Conservation (phyloP, 2,888 invertebrate genomes). For the Platerodrilus igneus region DNA sequence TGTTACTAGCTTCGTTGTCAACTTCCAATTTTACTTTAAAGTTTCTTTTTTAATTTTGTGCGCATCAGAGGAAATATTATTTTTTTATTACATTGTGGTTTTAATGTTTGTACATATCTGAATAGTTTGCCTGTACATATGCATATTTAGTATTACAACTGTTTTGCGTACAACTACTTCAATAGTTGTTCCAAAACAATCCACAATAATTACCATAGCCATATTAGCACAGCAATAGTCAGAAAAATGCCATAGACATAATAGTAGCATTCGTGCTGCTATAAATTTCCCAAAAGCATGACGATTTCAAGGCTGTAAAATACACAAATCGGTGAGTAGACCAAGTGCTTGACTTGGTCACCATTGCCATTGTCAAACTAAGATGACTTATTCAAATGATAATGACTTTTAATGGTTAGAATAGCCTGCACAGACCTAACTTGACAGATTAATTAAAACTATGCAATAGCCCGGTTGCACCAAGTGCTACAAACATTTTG, state of each 20-base stretch:
- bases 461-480: slow-evolving; percentile 51
- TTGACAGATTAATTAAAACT: slow-evolving; percentile 36
- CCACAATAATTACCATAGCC: slow-evolving; percentile 41
- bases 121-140: slow-evolving; percentile 22
- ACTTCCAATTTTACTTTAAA: slow-evolving; percentile 4
- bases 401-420: slow-evolving; percentile 25
- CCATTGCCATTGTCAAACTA: no score
- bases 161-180: slow-evolving; percentile 4
- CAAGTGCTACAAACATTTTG: slow-evolving; percentile 48
- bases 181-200: slow-evolving; percentile 8
- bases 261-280: slow-evolving; percentile 21
- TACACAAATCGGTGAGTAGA: no score
- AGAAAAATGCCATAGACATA: slow-evolving; percentile 27
- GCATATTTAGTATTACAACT: slow-evolving; percentile 10
- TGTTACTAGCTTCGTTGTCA: background rate
- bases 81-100: slow-evolving; percentile 8
- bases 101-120: slow-evolving; percentile 9
- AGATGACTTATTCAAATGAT: no score
- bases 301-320: slow-evolving; percentile 31
- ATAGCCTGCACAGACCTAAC: slow-evolving; percentile 6
- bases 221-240: slow-evolving; percentile 33
- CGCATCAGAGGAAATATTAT: background rate
- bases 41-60: slow-evolving; percentile 4
- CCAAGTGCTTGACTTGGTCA: no score
- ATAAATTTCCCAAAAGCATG: slow-evolving; percentile 46